These are phyloP conservation scores for Drusus annulatus DNA, from an alignment of 1,140 invertebrate species.

Conservation along the genomic window DNA sequence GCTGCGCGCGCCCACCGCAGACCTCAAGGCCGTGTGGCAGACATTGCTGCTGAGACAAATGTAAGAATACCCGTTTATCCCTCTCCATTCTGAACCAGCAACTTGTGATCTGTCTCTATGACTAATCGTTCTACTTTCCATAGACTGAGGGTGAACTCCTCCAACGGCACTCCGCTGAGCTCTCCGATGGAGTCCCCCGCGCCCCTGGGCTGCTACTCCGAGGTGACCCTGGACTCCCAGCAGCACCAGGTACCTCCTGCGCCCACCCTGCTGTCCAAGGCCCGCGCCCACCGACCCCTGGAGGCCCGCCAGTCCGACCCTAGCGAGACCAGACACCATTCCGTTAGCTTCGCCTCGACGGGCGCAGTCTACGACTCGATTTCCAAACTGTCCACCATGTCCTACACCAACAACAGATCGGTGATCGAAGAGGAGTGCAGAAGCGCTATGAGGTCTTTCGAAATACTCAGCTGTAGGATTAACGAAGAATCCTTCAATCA, in stretches of 20 bases:
- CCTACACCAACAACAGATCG: conserved; percentile 64
- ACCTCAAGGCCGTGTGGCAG: conserved; percentile 91
- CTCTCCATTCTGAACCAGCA: too few species aligned
- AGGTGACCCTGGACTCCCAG: conserved; percentile 75
- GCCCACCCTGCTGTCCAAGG: conserved; percentile 66
- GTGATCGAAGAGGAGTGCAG: conserved; percentile 66
- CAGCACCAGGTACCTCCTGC: conserved; percentile 73
- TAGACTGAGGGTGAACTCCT: conserved; percentile 81
- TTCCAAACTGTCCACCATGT: conserved; percentile 58
- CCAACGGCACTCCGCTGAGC: conserved; percentile 75
- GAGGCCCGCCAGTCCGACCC: conserved; percentile 54
- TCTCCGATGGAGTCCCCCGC: conserved; percentile 82
- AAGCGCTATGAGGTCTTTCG: conserved; percentile 46
- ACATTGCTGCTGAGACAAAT: conserved; percentile 90
- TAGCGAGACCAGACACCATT: conserved; percentile 63
- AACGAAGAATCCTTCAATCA: conserved; percentile 43
- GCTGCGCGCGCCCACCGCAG: conserved; percentile 83
- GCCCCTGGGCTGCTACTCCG: conserved; percentile 74
- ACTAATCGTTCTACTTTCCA: conserved; percentile 51
- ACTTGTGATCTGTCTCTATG: too few species aligned
- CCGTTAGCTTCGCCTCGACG: conserved; percentile 69
- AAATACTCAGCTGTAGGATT: conserved; percentile 42
- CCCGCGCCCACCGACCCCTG: conserved; percentile 61
- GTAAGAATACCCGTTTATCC: conserved; percentile 70
- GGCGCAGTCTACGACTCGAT: conserved; percentile 62